Evolutionary conservation across 2,797 vertebrate genomes (phyloP).

Genomic region (Megaceryle alcyon): DNA sequence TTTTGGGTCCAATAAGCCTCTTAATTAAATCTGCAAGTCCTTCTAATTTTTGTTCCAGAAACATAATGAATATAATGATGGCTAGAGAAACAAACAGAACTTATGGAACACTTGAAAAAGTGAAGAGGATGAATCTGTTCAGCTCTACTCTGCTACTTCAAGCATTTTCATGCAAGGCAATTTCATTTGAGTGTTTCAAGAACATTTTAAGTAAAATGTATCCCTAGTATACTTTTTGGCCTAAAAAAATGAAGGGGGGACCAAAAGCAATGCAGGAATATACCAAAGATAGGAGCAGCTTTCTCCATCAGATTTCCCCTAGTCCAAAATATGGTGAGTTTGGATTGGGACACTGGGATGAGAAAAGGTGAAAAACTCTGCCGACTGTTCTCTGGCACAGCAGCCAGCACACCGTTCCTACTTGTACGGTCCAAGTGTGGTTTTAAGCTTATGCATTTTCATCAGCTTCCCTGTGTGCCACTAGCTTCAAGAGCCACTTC

Average conservation of each 20-base stretch:
- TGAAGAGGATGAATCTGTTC: not conserved
- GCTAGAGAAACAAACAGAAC: not conserved
- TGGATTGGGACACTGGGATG: fast-evolving
- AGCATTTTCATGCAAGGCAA: not conserved
- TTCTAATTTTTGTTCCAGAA: not conserved
- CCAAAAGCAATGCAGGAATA: not conserved
- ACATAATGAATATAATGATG: not conserved
- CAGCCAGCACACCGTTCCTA: not conserved
- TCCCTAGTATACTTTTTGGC: not conserved
- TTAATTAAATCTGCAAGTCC: not conserved
- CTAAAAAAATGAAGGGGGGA: not conserved
- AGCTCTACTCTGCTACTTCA: not conserved
- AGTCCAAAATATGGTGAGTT: not conserved
- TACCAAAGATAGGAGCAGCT: not conserved
- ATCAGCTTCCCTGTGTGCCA: not conserved
- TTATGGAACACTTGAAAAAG: not conserved
- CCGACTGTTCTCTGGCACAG: fast-evolving
- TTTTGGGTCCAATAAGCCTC: not conserved
- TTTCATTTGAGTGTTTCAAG: not conserved
- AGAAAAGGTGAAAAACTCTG: not conserved
- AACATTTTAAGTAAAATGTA: not conserved
- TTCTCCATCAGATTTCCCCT: not conserved
- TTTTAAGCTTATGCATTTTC: not conserved
- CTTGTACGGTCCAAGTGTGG: not conserved
- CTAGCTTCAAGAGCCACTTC: not conserved